Evolutionary conservation across 2,888 invertebrate species (phyloP).

Genomic region (Phyllotreta striolata): DNA sequence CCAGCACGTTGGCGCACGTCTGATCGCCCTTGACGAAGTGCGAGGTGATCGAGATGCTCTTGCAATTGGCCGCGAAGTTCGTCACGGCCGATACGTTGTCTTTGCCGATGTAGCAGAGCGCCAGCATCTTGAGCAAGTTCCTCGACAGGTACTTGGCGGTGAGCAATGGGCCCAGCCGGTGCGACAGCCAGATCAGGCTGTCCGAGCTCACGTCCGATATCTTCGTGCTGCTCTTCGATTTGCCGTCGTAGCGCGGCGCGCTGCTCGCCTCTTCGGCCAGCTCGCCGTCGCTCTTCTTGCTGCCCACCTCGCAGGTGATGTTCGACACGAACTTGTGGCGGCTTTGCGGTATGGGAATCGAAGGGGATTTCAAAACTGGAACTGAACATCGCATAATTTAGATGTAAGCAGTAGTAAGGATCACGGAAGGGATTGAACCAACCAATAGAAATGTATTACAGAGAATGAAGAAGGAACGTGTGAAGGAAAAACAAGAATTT

Average conservation of each 20-base stretch:
- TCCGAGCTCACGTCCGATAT: slow-evolving; percentile 89
- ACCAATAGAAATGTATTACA: no score
- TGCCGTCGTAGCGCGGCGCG: slow-evolving; percentile 2
- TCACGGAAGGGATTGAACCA: no score
- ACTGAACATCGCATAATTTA: not conserved
- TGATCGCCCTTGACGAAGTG: slow-evolving; percentile 78
- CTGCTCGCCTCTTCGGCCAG: slow-evolving; percentile 22
- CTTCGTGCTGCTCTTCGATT: slow-evolving; percentile 58
- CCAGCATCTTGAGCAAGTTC: slow-evolving; percentile 92
- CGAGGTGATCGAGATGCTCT: slow-evolving; percentile 71
- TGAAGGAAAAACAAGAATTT: no score
- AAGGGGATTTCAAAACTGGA: slow-evolving; percentile 64
- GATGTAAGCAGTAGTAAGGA: not conserved
- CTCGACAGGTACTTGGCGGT: slow-evolving; percentile 90
- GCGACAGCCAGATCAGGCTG: slow-evolving; percentile 90
- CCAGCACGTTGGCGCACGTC: slow-evolving; percentile 86
- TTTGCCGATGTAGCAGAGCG: slow-evolving; percentile 89
- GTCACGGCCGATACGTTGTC: slow-evolving; percentile 65
- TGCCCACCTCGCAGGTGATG: slow-evolving; percentile 69
- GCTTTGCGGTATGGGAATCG: slow-evolving; percentile 73
- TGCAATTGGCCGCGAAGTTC: slow-evolving; percentile 64
- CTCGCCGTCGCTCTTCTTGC: slow-evolving; percentile 66
- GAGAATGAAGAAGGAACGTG: no score
- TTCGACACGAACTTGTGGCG: slow-evolving; percentile 64
- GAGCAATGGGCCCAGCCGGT: slow-evolving; percentile 92